phyloP scores from a whole-genome alignment of 2,113 vertebrate genomes.

The Ammodytes dubius region DNA sequence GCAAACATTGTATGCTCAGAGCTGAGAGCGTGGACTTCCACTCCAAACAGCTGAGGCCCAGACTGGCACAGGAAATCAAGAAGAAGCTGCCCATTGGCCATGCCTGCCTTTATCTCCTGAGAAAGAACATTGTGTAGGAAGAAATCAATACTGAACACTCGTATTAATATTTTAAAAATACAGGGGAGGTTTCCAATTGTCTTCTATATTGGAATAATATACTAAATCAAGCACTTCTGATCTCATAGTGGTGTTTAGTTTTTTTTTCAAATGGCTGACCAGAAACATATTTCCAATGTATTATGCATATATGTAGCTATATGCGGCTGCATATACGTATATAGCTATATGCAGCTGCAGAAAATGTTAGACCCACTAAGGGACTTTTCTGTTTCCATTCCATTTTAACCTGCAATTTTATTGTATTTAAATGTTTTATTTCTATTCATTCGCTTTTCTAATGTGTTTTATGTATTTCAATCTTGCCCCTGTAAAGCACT shows the following conservation, averaged over 20 bases:
- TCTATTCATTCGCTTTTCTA: too few species aligned
- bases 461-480: too few species aligned
- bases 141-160: not conserved
- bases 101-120: constrained; percentile 87
- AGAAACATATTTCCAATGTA: not conserved
- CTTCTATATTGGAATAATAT: not conserved
- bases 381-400: too few species aligned
- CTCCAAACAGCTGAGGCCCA: constrained; percentile 81
- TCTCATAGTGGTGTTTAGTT: not conserved
- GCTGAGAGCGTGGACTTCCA: constrained; percentile 81
- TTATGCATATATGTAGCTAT: not conserved
- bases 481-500: too few species aligned
- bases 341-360: too few species aligned
- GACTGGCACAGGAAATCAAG: constrained; percentile 93
- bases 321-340: too few species aligned
- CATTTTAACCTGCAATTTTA: too few species aligned
- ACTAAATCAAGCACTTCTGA: not conserved
- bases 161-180: not conserved
- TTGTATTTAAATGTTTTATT: too few species aligned
- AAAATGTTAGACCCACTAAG: too few species aligned
- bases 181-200: not conserved
- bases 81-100: constrained; percentile 86
- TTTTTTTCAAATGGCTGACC: not conserved
- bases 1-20: constrained; percentile 87
- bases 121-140: not conserved